Base-by-base conservation (phyloP, 2,113 vertebrate species). In the Falco punctatus region DNA sequence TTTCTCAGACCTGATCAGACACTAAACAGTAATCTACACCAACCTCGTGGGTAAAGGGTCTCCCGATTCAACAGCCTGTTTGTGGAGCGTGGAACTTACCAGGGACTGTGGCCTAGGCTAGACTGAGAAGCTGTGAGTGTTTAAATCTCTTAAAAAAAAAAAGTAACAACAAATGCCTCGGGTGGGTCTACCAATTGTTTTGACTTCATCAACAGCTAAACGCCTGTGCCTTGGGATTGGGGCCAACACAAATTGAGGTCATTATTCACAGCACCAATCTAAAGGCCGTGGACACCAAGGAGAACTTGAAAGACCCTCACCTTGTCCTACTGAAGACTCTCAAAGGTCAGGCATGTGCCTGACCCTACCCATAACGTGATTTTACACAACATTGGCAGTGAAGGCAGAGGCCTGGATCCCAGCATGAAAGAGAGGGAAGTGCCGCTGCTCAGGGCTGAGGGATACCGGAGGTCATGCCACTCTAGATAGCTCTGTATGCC, bases 81-180 rank as follows among this genome's bases (percentile, higher is more conserved):
- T 65, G 48, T 80, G 82, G 42, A 13, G 7, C 46, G 24, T 18
- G 22, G 81, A 51, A 26, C 57, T 79, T 79, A 87, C 22, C 20
- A 77, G 62, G 52, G n/a, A 20, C 46, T 46, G 30, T 77, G 46
- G 42, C 69, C 64, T 70, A 35, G 67, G 27, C 57, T 26, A 79
- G 88, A 33, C 10, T 52, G 79, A 94, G 66, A 94, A 92, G 54
- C 62, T 77, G 46, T 16, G 18, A 75, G 54, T 62, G 35, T 61
- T 81, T 88, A 69, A 82, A 93, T 85, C 42, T 48, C 74, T 84
- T 87, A 85, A 89, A 51, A 84, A 86, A 57, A 85, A 57, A 85
- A 94, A 77, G 35, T 58, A 80, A 44, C 40, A 70, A 54, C 46
- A 86, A 83, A 62, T 86, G 77, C 77, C 48, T 91, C 24, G 38